Evolutionary conservation across 2,888 invertebrate species (phyloP).

Genomic region (Chromoteleia sp.): DNA sequence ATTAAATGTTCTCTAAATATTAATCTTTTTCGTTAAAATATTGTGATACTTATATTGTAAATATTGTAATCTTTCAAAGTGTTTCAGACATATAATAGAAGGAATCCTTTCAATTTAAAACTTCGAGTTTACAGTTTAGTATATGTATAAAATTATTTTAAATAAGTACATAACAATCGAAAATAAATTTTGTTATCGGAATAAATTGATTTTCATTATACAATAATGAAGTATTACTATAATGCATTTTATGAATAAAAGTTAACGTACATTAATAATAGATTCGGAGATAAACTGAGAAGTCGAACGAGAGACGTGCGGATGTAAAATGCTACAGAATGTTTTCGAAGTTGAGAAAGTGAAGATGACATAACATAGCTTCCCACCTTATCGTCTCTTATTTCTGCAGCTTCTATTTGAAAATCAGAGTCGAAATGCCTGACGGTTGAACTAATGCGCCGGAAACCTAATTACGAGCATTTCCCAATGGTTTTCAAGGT

Average conservation of each 20-base stretch:
- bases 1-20: too few species aligned
- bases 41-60: too few species aligned
- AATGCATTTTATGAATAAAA: too few species aligned
- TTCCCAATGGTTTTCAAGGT: conserved; percentile 60
- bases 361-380: conserved; percentile 1
- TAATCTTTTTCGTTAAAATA: too few species aligned
- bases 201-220: background rate
- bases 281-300: too few species aligned
- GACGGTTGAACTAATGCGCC: conserved; percentile 46
- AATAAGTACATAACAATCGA: background rate
- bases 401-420: conserved; percentile 30
- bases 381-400: conserved; percentile 32
- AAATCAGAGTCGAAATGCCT: conserved; percentile 45
- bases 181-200: background rate
- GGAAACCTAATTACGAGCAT: conserved; percentile 54
- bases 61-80: too few species aligned
- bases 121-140: too few species aligned
- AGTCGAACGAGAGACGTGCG: background rate
- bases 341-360: background rate
- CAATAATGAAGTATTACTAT: background rate
- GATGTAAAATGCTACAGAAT: background rate
- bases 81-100: too few species aligned
- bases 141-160: background rate
- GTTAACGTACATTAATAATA: too few species aligned
- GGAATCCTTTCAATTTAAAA: too few species aligned